Base-by-base conservation (phyloP, 1,140 invertebrate species). In the Amphibalanus amphitrite region DNA sequence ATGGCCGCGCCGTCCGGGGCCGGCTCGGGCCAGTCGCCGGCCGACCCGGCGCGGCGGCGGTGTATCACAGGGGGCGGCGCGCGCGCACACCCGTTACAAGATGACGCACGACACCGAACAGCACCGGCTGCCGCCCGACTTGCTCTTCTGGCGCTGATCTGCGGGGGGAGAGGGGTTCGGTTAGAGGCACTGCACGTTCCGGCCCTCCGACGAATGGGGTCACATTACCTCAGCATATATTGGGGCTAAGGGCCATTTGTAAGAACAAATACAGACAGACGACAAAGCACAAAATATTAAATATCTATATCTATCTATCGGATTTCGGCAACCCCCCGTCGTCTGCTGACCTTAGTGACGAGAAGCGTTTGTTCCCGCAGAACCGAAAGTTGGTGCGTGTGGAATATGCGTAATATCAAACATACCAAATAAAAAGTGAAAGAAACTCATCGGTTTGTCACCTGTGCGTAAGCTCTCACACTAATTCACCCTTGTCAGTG, bases 101-200 rank as follows among this genome's bases (percentile, higher is more conserved):
- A 94, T 93, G 83, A 88, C 89, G 84, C 91, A 94, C 72, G 90
- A 91, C 75, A 90, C 86, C 76, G 90, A 92, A 85, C 92, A 94
- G 85, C 91, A 93, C 85, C 90, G 91, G 83, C 89, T 92, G 73
- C 90, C 90, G 73, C 91, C 90, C 74, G 90, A 90, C 88, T 94
- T 94, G 84, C 90, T 93, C 81, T 94, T 94, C 83, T 92, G 90
- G 83, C 91, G 87, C 86, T 93, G 91, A 88, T 93, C 92, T 93
- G 86, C 69, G 89, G 88, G 74, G 79, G 78, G 79, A 79, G 33
- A 70, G n/a, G n/a, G n/a, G n/a, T n/a, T n/a, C n/a, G n/a, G n/a
- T n/a, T n/a, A n/a, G n/a, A n/a, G n/a, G n/a, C n/a, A n/a, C n/a
- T n/a, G n/a, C n/a, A n/a, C n/a, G n/a, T n/a, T n/a, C 74, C 64